phyloP scores from a whole-genome alignment of 2,113 vertebrate genomes.

The Elgaria multicarinata region DNA sequence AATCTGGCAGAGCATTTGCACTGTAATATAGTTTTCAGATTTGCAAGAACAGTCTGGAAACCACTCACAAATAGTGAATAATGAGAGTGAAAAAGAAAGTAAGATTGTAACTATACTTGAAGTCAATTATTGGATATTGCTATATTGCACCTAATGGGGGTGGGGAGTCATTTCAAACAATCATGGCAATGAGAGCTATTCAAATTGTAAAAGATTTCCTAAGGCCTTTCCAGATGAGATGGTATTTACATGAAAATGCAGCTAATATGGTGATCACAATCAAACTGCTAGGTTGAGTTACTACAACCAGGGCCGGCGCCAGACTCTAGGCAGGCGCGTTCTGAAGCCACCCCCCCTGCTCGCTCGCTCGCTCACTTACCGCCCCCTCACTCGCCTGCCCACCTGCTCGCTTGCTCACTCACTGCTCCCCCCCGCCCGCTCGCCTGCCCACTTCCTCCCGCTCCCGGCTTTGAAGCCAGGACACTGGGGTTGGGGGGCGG shows the following conservation, averaged over 20 bases:
- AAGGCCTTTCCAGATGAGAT: background rate
- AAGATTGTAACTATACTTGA: background rate
- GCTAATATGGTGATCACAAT: background rate
- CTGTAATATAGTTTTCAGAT: too few species aligned
- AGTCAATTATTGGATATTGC: background rate
- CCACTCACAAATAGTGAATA: background rate
- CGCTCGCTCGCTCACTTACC: too few species aligned
- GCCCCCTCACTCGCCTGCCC: too few species aligned
- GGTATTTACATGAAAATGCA: background rate
- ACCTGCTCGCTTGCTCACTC: too few species aligned
- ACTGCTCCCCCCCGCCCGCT: too few species aligned
- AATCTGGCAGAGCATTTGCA: background rate
- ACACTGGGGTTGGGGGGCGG: too few species aligned
- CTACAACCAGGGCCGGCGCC: too few species aligned
- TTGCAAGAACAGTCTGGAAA: background rate
- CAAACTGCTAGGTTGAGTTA: background rate
- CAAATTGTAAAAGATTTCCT: background rate
- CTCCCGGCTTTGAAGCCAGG: too few species aligned
- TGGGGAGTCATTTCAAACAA: background rate
- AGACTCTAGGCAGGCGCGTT: too few species aligned
- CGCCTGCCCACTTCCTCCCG: too few species aligned
- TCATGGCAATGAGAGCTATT: background rate
- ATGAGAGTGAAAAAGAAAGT: rapidly evolving
- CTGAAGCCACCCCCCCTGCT: too few species aligned
- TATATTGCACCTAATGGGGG: background rate